Percentiles rank a stretch among this genome's conserved stretches.
These are phyloP conservation scores for Rhyacophila evoluta DNA, from an alignment of 2,888 invertebrate species.

Conservation along the genomic window DNA sequence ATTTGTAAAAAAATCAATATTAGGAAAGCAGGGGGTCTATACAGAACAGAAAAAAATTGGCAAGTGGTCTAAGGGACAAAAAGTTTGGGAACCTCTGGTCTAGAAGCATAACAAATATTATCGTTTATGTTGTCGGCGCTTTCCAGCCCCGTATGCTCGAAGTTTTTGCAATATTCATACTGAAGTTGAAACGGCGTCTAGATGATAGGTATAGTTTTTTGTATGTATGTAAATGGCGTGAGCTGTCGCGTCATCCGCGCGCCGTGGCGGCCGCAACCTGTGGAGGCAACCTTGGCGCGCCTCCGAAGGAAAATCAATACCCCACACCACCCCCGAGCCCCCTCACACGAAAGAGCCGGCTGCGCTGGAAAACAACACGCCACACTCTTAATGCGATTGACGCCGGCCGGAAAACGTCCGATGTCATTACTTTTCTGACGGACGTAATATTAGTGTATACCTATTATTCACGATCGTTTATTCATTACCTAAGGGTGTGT, in stretches of 20 bases:
- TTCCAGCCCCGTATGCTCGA: too few relatives aligned
- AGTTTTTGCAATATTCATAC: too few relatives aligned
- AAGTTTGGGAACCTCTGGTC: too few relatives aligned
- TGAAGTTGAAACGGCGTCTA: too few relatives aligned
- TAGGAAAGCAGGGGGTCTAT: too few relatives aligned
- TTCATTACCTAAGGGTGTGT: background rate
- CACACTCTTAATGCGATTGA: background rate
- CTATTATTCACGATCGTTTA: background rate
- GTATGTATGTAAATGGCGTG: background rate
- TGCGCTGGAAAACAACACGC: constrained; percentile 11
- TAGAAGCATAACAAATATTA: too few relatives aligned
- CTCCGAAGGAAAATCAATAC: constrained; percentile 33
- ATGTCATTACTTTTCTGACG: background rate
- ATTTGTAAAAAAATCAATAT: too few relatives aligned
- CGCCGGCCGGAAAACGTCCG: background rate
- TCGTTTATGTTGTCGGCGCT: too few relatives aligned
- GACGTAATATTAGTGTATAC: background rate
- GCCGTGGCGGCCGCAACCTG: constrained; percentile 23
- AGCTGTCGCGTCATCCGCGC: constrained; percentile 3
- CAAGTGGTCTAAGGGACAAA: too few relatives aligned
- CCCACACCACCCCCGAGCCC: background rate
- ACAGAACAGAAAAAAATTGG: too few relatives aligned
- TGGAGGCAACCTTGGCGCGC: constrained; percentile 33
- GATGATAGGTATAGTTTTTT: too few relatives aligned
- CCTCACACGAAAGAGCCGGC: background rate